phyloP scores from a whole-genome alignment of 2,888 invertebrate species.

The Caenorhabditis plicata region DNA sequence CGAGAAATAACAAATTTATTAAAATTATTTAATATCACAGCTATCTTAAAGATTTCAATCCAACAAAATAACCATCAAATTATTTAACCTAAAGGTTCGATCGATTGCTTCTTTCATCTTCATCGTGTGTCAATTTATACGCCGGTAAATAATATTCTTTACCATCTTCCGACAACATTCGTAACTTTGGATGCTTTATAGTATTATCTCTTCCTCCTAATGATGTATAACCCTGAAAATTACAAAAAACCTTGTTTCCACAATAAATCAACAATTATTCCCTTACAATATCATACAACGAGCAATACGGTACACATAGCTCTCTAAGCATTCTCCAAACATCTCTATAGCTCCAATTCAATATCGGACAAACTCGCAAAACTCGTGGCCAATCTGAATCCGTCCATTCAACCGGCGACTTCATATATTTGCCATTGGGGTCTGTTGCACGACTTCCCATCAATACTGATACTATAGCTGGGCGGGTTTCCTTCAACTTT shows the following conservation, averaged over 20 bases:
- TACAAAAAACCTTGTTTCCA: neutral
- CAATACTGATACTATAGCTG: slow-evolving; percentile 78
- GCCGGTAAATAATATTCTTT: slow-evolving; percentile 50
- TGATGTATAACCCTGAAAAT: slow-evolving; percentile 79
- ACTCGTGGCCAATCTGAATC: slow-evolving; percentile 87
- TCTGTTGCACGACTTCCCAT: slow-evolving; percentile 90
- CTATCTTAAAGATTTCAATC: too few species aligned
- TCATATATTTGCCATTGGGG: slow-evolving; percentile 68
- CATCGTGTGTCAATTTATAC: slow-evolving; percentile 45
- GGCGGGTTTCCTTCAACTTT: slow-evolving; percentile 71
- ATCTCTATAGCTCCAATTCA: slow-evolving; percentile 70
- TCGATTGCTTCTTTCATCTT: slow-evolving; percentile 32
- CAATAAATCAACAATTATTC: neutral
- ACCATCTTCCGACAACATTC: slow-evolving; percentile 16
- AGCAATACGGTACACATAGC: slow-evolving; percentile 83
- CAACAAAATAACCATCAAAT: too few species aligned
- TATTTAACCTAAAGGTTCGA: slow-evolving; percentile 30
- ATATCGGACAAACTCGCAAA: slow-evolving; percentile 72
- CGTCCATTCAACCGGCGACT: slow-evolving; percentile 70
- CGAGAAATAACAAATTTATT: too few species aligned
- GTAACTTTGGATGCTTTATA: slow-evolving; percentile 57
- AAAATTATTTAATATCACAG: too few species aligned
- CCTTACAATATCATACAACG: slow-evolving; percentile 77
- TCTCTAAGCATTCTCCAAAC: slow-evolving; percentile 85
- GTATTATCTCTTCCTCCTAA: slow-evolving; percentile 82